Evolutionary conservation across 2,888 invertebrate genomes (phyloP).

Genomic region (Lasioglossum calceatum): DNA sequence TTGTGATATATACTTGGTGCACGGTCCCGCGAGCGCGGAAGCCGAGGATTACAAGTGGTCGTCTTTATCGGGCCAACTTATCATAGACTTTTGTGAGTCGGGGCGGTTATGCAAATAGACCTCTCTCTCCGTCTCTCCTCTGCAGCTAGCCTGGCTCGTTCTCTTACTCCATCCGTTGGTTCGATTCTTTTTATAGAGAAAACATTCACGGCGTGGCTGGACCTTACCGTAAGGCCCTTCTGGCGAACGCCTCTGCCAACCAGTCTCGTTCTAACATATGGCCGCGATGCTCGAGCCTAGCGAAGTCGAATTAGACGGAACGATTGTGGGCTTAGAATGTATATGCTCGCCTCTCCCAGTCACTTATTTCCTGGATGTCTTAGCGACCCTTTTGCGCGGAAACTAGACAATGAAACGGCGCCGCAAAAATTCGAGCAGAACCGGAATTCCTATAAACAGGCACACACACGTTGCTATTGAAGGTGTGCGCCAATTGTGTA

Average conservation of each 20-base stretch:
- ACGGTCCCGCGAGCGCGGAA: constrained; percentile 72
- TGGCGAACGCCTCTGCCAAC: constrained; percentile 67
- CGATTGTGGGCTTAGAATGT: constrained; percentile 11
- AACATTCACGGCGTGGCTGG: constrained; percentile 60
- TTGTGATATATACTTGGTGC: constrained; percentile 63
- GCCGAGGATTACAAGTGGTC: constrained; percentile 73
- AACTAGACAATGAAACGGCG: not conserved
- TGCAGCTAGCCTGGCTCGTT: constrained; percentile 41
- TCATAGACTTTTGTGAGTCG: constrained; percentile 73
- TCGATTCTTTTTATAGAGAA: constrained; percentile 63
- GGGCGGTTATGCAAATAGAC: constrained; percentile 74
- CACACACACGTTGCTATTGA: no score
- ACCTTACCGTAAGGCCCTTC: constrained; percentile 70
- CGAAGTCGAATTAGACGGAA: constrained; percentile 39
- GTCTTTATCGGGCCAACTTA: constrained; percentile 75
- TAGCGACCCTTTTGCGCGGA: not conserved
- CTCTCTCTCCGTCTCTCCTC: constrained; percentile 26
- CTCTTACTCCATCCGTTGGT: constrained; percentile 38
- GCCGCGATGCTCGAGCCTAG: constrained; percentile 28
- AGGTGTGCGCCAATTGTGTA: no score
- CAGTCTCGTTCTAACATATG: constrained; percentile 59
- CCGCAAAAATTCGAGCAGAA: not conserved
- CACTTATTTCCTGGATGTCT: not conserved
- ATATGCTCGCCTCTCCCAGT: not conserved
- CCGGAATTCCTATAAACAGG: not conserved